These are phyloP conservation scores for Stenotaenia linearis DNA, from an alignment of 2,888 invertebrate species.

Conservation along the genomic window DNA sequence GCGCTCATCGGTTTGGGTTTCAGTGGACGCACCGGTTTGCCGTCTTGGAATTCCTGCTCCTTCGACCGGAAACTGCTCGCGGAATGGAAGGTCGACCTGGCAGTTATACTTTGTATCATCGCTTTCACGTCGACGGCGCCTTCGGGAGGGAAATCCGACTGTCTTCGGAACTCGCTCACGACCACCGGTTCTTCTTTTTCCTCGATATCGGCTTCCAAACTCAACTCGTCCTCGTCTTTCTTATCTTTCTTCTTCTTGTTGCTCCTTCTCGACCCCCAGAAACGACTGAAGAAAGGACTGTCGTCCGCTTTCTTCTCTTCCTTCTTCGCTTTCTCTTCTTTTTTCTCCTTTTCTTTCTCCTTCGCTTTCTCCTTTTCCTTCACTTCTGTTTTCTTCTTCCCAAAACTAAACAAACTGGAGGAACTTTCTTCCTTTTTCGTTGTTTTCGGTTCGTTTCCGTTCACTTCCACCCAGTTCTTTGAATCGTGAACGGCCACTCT, in stretches of 20 bases:
- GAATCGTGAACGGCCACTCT: conserved; percentile 19
- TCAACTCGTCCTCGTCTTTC: not conserved
- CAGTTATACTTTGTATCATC: conserved; percentile 31
- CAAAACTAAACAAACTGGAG: conserved; percentile 1
- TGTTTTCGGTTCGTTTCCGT: not conserved
- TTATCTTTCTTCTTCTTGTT: conserved; percentile 31
- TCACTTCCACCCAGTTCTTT: not conserved
- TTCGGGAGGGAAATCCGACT: not conserved
- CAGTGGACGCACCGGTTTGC: not conserved
- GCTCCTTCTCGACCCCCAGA: conserved; percentile 30
- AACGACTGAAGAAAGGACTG: conserved; percentile 30
- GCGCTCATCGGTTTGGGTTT: not conserved
- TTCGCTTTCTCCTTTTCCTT: conserved; percentile 1
- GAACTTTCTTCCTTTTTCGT: conserved; percentile 26
- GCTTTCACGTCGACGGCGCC: conserved; percentile 30
- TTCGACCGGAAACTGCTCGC: not conserved
- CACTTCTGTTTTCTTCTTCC: conserved; percentile 7
- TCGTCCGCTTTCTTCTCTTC: conserved; percentile 27
- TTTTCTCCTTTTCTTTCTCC: not conserved
- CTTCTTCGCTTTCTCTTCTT: not conserved
- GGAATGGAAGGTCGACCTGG: not conserved
- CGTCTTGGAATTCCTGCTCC: not conserved
- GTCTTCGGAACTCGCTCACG: not conserved
- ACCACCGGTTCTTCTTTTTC: not conserved
- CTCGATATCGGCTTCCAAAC: not conserved